Evolutionary conservation across 2,113 vertebrate genomes (phyloP), one percentile per base, ranked within the genome.

Genomic region (Aphyosemion australe): DNA sequence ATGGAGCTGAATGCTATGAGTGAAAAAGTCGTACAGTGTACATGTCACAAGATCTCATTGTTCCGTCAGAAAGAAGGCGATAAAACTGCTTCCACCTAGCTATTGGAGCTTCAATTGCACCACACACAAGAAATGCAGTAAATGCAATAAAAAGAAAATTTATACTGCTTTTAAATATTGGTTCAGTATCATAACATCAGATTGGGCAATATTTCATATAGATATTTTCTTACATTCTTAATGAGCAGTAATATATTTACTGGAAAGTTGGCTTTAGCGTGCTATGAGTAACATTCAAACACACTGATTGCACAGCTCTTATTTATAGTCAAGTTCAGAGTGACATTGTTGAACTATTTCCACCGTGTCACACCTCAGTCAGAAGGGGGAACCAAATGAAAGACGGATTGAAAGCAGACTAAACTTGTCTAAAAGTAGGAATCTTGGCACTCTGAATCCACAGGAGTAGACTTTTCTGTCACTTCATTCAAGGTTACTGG

Each of bases 291-390:
- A 26, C 34, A 50, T 57, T 16, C 52, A 55, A 20, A 61, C 39
- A 52, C n/a, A 53, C 45, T 16, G 18, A 69, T 83, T 71, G 84
- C 61, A 65, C 34, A 45, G 64, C 51, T 76, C 26, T 51, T 90
- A 88, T 78, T 88, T 82, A 87, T 87, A 88, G 83, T 79, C 69
- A 68, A 46, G 69, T 59, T 61, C 21, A 4, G 32, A 41, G 72
- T 72, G 73, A 65, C 77, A 64, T 71, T 82, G 73, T 61, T 57
- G 43, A 73, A 63, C 18, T 46, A 55, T 77, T 85, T 84, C 77
- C 77, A 72, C 32, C 67, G 62, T 56, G 81, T 71, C 66, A 31
- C 49, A 54, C n/a, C 31, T 68, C 19, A 57, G 6, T 53, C 19
- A 48, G 48, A 43, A 19, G 12, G 39, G 34, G 26, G 26, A 26